phyloP scores from a whole-genome alignment of 2,113 vertebrate species.

The Pithys albifrons region DNA sequence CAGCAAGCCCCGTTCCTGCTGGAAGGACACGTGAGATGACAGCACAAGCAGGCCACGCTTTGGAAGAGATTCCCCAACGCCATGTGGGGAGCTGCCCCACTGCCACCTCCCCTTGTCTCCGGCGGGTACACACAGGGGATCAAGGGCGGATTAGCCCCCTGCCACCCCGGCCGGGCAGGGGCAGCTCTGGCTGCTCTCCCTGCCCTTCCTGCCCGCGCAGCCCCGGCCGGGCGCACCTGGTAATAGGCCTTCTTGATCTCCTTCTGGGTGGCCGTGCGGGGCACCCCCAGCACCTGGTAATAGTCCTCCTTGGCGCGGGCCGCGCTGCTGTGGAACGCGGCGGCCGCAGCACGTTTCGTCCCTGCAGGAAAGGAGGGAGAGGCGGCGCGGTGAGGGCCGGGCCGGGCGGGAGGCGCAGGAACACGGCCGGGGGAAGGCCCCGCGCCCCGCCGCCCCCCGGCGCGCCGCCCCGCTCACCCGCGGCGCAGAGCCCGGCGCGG shows the following conservation, averaged over 20 bases:
- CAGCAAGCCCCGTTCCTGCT: not conserved
- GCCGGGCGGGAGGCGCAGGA: not conserved
- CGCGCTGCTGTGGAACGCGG: conserved; percentile 83
- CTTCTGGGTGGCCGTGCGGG: conserved; percentile 88
- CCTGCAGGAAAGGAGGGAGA: not conserved
- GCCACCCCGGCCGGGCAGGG: rapidly evolving
- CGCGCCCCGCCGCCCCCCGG: not conserved
- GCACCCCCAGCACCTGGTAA: conserved; percentile 91
- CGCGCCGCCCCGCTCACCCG: too few species aligned
- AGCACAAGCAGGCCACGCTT: rapidly evolving
- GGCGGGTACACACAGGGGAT: not conserved
- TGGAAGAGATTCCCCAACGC: not conserved
- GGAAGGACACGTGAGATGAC: not conserved
- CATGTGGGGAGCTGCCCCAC: rapidly evolving
- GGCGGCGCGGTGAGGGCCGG: not conserved
- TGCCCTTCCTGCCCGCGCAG: too few species aligned
- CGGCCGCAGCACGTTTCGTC: not conserved
- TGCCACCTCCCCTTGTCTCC: not conserved
- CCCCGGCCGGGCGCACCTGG: conserved; percentile 78
- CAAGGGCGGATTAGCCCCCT: rapidly evolving
- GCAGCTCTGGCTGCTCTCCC: not conserved
- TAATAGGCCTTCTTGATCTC: conserved; percentile 99
- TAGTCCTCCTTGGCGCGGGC: conserved; percentile 85
- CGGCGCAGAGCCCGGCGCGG: too few species aligned
- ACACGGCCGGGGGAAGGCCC: not conserved